Base-by-base conservation (phyloP, 2,113 vertebrate species). In the Peromyscus californicus region DNA sequence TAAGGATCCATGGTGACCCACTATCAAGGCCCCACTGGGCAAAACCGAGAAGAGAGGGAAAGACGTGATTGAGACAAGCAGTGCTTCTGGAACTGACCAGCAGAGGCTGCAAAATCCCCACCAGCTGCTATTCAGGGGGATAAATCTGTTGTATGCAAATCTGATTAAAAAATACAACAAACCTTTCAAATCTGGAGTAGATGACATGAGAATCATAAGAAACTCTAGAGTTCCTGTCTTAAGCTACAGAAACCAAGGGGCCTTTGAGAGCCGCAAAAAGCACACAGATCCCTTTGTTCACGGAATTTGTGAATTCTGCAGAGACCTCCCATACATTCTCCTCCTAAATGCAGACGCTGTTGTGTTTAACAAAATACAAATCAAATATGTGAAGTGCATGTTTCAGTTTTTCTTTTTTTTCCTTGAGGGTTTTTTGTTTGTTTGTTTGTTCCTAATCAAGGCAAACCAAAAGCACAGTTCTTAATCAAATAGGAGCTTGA, bases 131-230 rank as follows among this genome's bases (percentile, higher is more conserved):
- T 26, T 93, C 48, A 80, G 69, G 21, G 9, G 5, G 59, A 75
- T 31, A 15, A 5, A 31, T 61, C 45, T 33, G 11, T 93, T 79
- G 31, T 29, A 88, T 63, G 22, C 48, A 19, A 48, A 86, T n/a
- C 63, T 96, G n/a, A n/a, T 93, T 63, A 83, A 91, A 91, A 86
- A 90, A 89, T 57, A 76, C 42, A 63, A 91, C 51, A 92, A 90
- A 82, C 63, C 26, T 94, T 57, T 57, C 22, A 54, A 67, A 76
- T 88, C 26, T 42, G 36, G 10, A 65, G 5, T 31, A 45, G 17
- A 39, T 61, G 45, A 78, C 7, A 75, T 82, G 57, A 42, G 8
- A 70, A 24, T 24, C 31, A 31, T 7, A 86, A 42, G 87, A 85
- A 94, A 83, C 59, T 45, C 19, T 74, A 33, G 31, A 88, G 65